Base-by-base conservation (phyloP, 2,888 invertebrate genomes). In the Drosophila tripunctata region DNA sequence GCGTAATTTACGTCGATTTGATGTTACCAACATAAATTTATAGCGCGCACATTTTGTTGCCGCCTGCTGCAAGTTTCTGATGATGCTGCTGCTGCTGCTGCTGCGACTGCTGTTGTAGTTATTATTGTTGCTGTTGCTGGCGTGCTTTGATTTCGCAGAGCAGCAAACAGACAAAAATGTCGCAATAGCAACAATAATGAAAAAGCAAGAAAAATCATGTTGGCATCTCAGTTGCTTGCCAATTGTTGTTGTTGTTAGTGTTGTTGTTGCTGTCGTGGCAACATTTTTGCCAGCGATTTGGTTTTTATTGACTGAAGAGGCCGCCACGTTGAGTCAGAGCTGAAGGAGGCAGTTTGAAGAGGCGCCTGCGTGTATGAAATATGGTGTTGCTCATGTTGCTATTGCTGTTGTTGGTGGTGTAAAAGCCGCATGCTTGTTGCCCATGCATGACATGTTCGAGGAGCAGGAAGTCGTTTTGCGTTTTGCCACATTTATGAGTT, bases 1-100 rank as follows among this genome's bases (percentile, higher is more conserved):
- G 87, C 87, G 84, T 82, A 82, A 82, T 82, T 87, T 84, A 83
- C 82, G 87, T 84, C 87, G 82, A 80, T 84, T 81, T 83, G 78
- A 81, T 85, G 81, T 85, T 82, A 66, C 85, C 80, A 86, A 83
- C 86, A 86, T 79, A 76, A 86, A 83, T 82, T 82, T 86, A 86
- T 82, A 84, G 87, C 67, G 84, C 87, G 57, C 81, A 83, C 78
- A 87, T 78, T 86, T 85, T 85, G 83, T 81, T 85, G 82, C 50
- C 75, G 78, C 69, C 81, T 80, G 73, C 67, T 74, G 65, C 70
- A 64, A 67, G 71, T 66, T 66, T 73, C 48, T 58, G 67, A 75
- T 65, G 48, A 17, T 81, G 78, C 54, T 78, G 82, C 24, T 24
- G 58, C n/a, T n/a, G 27, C 12, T 78, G 82, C 45, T 71, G 78